A percentile compares a stretch with the other conserved stretches of the same genome.
Evolutionary conservation across 2,888 invertebrate species (phyloP).

Genomic region (Himalopsyche anomala): DNA sequence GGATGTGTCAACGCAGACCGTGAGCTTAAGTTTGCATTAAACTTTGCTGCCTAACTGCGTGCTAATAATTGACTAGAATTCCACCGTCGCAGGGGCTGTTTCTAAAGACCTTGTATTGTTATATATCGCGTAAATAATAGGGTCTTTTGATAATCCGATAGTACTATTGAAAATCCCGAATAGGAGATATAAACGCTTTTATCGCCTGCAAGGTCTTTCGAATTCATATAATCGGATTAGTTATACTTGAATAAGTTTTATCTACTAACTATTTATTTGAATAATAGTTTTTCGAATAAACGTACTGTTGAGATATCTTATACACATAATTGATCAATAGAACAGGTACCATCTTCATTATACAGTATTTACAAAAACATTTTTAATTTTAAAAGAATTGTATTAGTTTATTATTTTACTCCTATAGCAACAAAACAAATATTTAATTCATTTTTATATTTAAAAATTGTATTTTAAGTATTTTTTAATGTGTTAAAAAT

Average conservation of each 20-base stretch:
- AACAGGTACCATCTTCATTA: too few species aligned
- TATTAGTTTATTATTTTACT: too few species aligned
- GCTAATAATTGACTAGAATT: constrained; percentile 61
- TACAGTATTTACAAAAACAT: too few species aligned
- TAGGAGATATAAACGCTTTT: background rate
- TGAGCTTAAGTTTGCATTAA: constrained; percentile 46
- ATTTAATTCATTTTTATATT: too few species aligned
- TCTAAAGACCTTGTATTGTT: constrained; percentile 34
- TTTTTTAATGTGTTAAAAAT: too few species aligned
- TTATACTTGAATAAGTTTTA: constrained; percentile 1
- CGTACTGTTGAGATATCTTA: too few species aligned
- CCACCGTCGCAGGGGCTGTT: constrained; percentile 10
- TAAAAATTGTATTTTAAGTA: too few species aligned
- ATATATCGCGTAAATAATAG: constrained; percentile 34
- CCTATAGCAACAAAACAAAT: too few species aligned
- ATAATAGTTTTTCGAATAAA: too few species aligned
- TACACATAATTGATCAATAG: too few species aligned
- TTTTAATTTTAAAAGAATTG: too few species aligned
- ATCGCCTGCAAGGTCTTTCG: constrained; percentile 42
- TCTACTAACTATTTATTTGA: background rate
- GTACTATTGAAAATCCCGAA: constrained; percentile 3
- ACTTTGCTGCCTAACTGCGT: constrained; percentile 52
- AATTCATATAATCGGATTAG: constrained; percentile 31
- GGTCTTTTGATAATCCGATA: constrained; percentile 22
- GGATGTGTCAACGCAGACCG: constrained; percentile 61